phyloP scores from a whole-genome alignment of 2,113 vertebrate species.

The Symphodus melops region DNA sequence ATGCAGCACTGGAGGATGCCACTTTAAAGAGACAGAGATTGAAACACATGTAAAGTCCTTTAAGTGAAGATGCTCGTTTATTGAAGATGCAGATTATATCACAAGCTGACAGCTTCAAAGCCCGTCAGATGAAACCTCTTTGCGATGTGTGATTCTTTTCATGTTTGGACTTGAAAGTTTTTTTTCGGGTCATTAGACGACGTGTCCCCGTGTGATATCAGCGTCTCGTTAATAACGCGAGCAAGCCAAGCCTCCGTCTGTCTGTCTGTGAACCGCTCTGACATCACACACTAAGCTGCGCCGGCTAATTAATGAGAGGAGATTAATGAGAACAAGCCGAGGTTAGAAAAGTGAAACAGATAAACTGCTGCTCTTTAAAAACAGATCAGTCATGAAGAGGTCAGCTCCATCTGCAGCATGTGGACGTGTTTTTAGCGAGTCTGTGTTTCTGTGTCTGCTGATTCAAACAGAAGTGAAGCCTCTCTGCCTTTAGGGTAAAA shows the following conservation, averaged over 20 bases:
- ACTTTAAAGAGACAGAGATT: no score
- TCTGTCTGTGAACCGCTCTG: conserved; percentile 24
- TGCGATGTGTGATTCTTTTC: not conserved
- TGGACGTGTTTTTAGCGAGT: conserved; percentile 28
- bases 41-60: no score
- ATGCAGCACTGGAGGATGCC: no score
- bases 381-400: conserved; percentile 22
- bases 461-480: not conserved
- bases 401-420: conserved; percentile 3
- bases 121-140: no score
- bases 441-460: conserved; percentile 24
- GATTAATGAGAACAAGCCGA: conserved; percentile 16
- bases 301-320: conserved; percentile 42
- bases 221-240: conserved; percentile 47
- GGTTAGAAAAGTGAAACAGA: not conserved
- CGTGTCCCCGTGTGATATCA: conserved; percentile 30
- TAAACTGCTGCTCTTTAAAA: conserved; percentile 7
- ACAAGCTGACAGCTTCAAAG: not conserved
- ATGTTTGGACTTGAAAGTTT: not conserved
- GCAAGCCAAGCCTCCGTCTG: no score
- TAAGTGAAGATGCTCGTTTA: no score
- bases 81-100: no score
- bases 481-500: not conserved
- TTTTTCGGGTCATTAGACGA: not conserved
- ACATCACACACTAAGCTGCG: conserved; percentile 32